Evolutionary conservation across 2,113 vertebrate species (phyloP).

Genomic region (Heloderma charlesbogerti): DNA sequence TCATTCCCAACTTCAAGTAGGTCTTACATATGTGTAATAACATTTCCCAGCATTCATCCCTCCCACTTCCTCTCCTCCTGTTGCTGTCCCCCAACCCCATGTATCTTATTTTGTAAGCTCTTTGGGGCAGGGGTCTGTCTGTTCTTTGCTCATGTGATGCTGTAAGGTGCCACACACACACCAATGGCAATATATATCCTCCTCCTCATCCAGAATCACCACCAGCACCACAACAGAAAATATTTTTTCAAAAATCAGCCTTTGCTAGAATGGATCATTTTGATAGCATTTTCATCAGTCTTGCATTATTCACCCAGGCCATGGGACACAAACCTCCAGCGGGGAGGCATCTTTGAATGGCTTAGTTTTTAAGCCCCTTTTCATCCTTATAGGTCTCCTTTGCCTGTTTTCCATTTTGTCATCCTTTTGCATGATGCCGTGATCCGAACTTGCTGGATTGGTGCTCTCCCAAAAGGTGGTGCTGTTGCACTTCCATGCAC

Average conservation of each 20-base stretch:
- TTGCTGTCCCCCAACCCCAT: too few relatives aligned
- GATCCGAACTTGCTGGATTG: not conserved
- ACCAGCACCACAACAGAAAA: not conserved
- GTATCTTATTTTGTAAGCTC: too few relatives aligned
- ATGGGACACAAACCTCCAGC: not conserved
- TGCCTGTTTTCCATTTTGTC: not conserved
- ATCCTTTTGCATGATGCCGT: too few relatives aligned
- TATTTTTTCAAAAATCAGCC: not conserved
- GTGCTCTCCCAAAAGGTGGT: conserved; percentile 51
- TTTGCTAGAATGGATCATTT: not conserved
- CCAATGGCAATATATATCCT: too few relatives aligned
- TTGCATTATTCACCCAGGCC: not conserved
- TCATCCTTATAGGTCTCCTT: not conserved
- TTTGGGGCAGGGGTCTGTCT: too few relatives aligned
- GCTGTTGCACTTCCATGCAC: conserved; percentile 53
- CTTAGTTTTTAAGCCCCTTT: not conserved
- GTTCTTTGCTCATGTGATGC: too few relatives aligned
- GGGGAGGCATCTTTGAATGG: not conserved
- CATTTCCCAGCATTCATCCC: too few relatives aligned
- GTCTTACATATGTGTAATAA: too few relatives aligned
- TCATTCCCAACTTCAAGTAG: too few relatives aligned
- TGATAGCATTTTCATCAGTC: not conserved
- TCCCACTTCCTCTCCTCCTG: too few relatives aligned
- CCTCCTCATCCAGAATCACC: too few relatives aligned
- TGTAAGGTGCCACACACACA: too few relatives aligned